Conservation (phyloP, 1,140 invertebrate genomes). For the Asbolus verrucosus region DNA sequence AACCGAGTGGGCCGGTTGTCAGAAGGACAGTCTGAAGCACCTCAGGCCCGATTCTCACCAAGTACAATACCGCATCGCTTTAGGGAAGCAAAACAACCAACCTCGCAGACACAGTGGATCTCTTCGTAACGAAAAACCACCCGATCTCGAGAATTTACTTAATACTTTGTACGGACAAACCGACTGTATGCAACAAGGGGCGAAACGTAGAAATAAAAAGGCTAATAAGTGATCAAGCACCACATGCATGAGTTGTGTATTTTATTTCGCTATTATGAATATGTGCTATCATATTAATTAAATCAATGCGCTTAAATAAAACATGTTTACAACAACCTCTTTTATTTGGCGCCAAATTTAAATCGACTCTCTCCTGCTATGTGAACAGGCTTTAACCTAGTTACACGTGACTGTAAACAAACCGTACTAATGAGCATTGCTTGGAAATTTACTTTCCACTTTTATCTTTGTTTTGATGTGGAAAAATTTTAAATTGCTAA, state of each 20-base stretch:
- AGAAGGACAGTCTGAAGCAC: constrained; percentile 84
- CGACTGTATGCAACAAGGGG: constrained; percentile 47
- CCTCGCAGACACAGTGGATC: constrained; percentile 53
- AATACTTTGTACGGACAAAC: constrained; percentile 62
- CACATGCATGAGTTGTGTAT: constrained; percentile 20
- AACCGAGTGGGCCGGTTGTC: constrained; percentile 95
- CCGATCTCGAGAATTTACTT: constrained; percentile 63
- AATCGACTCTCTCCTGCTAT: no score
- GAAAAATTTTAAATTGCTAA: no score
- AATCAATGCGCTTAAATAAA: constrained; percentile 35
- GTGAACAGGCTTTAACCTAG: no score
- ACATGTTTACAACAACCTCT: constrained; percentile 15
- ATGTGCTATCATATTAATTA: constrained; percentile 35
- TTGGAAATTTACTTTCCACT: no score
- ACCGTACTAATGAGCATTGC: no score
- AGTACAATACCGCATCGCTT: constrained; percentile 92
- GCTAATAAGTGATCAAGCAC: constrained; percentile 47
- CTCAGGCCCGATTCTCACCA: constrained; percentile 88
- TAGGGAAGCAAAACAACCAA: constrained; percentile 69
- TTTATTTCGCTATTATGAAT: constrained; percentile 31
- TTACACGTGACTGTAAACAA: no score
- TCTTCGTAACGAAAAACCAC: constrained; percentile 53
- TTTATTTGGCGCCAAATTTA: neutral
- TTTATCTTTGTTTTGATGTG: no score
- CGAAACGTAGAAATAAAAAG: constrained; percentile 55